Conservation (phyloP, 2,113 vertebrate species). For the Pedionomus torquatus region DNA sequence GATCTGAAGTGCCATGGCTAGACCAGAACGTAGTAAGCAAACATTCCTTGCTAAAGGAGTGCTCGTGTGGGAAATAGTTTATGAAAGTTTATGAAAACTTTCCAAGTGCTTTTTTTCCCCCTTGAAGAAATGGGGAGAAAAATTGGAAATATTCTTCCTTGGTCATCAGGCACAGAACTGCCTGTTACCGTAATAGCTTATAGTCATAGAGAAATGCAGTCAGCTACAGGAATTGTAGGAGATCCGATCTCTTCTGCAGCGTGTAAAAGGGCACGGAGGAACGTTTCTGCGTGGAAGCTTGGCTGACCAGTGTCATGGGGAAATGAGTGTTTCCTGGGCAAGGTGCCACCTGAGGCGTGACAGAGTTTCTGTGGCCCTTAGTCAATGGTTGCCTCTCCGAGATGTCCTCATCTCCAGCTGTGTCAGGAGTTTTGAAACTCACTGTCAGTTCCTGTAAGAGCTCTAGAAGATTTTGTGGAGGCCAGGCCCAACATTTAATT, state of each 20-base stretch:
- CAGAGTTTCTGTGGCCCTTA: background rate
- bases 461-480: background rate
- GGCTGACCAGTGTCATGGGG: background rate
- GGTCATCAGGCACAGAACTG: background rate
- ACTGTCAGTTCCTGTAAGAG: background rate
- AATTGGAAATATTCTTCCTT: background rate
- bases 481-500: background rate
- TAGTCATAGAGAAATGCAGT: background rate
- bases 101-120: background rate
- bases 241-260: background rate
- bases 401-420: background rate
- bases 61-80: background rate
- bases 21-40: background rate
- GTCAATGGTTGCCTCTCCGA: background rate
- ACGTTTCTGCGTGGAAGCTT: background rate
- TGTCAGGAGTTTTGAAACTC: conserved; percentile 8
- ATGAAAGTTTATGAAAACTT: background rate
- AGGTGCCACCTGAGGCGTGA: background rate
- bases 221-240: background rate
- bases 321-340: background rate
- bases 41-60: background rate
- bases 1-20: background rate
- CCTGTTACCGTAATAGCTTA: background rate
- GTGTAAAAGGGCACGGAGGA: background rate
- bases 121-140: background rate